Percentiles rank a stretch among this genome's conserved stretches.
Evolutionary conservation across 2,888 invertebrate genomes (phyloP).

Genomic region (Pterostichus madidus): DNA sequence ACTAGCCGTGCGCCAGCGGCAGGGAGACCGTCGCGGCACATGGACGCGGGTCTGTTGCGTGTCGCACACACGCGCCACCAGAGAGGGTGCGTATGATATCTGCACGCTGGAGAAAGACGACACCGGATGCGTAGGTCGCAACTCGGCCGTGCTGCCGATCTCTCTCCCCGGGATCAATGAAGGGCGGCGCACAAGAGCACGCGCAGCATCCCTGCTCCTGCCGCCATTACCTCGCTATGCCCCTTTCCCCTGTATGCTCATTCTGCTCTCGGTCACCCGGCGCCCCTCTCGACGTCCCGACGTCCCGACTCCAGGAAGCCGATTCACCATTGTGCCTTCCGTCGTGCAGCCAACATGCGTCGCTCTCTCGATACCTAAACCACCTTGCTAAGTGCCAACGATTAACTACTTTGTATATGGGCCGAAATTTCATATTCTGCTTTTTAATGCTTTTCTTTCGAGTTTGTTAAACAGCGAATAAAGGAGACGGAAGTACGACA

Average conservation of each 20-base stretch:
- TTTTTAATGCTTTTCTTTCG: background rate
- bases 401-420: background rate
- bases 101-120: background rate
- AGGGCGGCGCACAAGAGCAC: conserved; percentile 74
- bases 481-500: conserved; percentile 17
- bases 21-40: conserved; percentile 74
- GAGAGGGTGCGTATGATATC: conserved; percentile 65
- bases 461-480: conserved; percentile 32
- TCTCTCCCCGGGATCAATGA: conserved; percentile 74
- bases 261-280: too few relatives aligned
- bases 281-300: too few relatives aligned
- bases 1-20: conserved; percentile 73
- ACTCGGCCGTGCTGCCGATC: conserved; percentile 60
- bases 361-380: background rate
- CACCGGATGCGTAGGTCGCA: conserved; percentile 66
- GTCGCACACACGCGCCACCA: conserved; percentile 68
- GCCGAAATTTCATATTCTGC: background rate
- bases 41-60: conserved; percentile 70
- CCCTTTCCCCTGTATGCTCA: conserved; percentile 45
- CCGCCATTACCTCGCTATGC: conserved; percentile 24
- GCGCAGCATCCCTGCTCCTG: conserved; percentile 73
- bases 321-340: background rate
- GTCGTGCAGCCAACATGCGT: too few relatives aligned
- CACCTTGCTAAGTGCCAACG: too few relatives aligned
- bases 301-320: background rate